A percentile compares a stretch with the other conserved stretches of the same genome.
phyloP scores from a whole-genome alignment of 2,113 vertebrate genomes.

The Oreochromis niloticus region DNA sequence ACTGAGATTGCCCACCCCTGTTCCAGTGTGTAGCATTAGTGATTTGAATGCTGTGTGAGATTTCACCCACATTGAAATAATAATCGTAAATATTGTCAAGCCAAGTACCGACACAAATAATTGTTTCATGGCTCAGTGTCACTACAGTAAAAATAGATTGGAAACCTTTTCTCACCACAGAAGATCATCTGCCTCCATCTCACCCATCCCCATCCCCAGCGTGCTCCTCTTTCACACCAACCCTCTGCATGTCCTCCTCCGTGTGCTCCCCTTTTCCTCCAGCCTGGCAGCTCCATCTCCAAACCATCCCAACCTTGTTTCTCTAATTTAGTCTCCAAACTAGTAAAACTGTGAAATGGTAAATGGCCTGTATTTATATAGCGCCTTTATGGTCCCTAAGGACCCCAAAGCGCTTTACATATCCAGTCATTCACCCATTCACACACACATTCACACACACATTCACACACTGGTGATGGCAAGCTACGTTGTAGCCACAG shows the following conservation, averaged over 20 bases:
- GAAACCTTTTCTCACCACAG: background rate
- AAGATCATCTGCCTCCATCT: background rate
- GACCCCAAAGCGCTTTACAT: too few relatives aligned
- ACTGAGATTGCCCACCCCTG: too few relatives aligned
- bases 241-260: background rate
- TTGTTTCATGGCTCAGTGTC: background rate
- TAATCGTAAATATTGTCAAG: background rate
- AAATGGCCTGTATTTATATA: too few relatives aligned
- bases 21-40: background rate
- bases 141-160: background rate
- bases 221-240: background rate
- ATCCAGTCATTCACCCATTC: too few relatives aligned
- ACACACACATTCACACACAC: too few relatives aligned
- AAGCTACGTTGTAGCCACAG: too few relatives aligned
- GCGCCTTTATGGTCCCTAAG: too few relatives aligned
- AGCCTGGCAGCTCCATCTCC: background rate
- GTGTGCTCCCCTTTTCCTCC: background rate
- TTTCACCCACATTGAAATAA: background rate
- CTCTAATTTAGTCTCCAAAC: background rate
- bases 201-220: background rate
- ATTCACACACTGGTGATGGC: too few relatives aligned
- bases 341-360: background rate
- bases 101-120: background rate
- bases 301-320: background rate
- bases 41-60: background rate